Base-by-base conservation (phyloP, 2,113 vertebrate species). In the Gallinago media region DNA sequence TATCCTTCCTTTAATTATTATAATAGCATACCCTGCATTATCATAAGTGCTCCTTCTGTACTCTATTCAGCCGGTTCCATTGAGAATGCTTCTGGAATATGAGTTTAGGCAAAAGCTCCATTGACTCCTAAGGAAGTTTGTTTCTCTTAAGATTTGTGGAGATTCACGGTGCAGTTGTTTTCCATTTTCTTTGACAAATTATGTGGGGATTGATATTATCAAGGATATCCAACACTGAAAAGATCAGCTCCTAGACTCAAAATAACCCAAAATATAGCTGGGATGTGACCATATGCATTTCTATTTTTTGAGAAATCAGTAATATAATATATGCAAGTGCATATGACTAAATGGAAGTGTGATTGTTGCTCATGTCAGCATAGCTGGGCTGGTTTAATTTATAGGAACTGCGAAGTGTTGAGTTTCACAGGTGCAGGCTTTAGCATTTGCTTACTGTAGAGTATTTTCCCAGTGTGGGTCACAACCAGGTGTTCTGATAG, bases 331-430 rank as follows among this genome's bases (percentile, higher is more conserved):
- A 68, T 91, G 65, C 87, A 87, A 87, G 56, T 80, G 71, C 46
- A 80, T 46, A 75, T 89, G 76, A 91, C 83, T 87, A 91, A 84
- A 90, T 73, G 79, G 56, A 86, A 92, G 79, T 47, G 72, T 88
- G 89, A 78, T 71, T 94, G 46, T 90, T 92, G 84, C 65, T 91
- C 70, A 27, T 92, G 73, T 92, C 91, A 87, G 76, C 52, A 65
- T 84, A 86, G 68, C 86, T 75, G 52, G 46, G 56, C 61, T 85
- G 34, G 14, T 87, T 95, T 89, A 14, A n/a, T 75, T 36, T 87
- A 4, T 16, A 63, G 44, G 47, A 75, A 36, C 56, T 77, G 85
- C 23, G 9, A 56, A 67, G 72, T 55, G 76, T 84, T 74, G 86
- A 59, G 72, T 87, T 95, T 91, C 91, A 87, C 65, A 70, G 77